Base-by-base conservation (phyloP, 2,113 vertebrate species). In the Sinocyclocheilus rhinocerous region DNA sequence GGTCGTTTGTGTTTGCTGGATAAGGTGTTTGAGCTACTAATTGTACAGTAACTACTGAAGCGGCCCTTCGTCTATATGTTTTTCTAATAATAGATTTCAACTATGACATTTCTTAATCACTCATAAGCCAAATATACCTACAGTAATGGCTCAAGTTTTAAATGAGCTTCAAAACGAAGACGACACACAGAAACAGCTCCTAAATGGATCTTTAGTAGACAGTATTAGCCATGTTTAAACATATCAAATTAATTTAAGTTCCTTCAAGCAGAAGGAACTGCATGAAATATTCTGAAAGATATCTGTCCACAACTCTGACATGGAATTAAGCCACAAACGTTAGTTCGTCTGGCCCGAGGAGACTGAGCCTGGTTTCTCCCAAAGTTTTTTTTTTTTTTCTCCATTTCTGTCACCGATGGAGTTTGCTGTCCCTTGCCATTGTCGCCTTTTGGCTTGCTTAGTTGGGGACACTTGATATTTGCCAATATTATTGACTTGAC, bases 41-140 rank as follows among this genome's bases (percentile, higher is more conserved):
- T 7, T 55, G 50, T 57, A 78, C 24, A 67, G 9, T 50, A 36
- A 63, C 39, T 65, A 13, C 59, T 81, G 59, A 36, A 26, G 78
- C 13, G 11, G 57, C n/a, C 33, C 12, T n/a, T 63, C n/a, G 18
- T 82, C 61, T 33, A 22, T 24, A 67, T 20, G 39, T 81, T 22
- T 80, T 80, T 42, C 57, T 63, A 24, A 80, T 63, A 63, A 45
- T 42, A 80, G 57, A 24, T 80, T 63, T 63, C 18, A 42, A 63
- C 57, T 5, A 42, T 63, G 33, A 61, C 20, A 42, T 80, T 80
- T 63, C 33, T 45, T 80, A 63, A 42, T 63, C 33, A 63, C 6
- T 59, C 33, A 61, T n/a, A 24, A 9, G 55, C 20, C 33, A 80
- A 80, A 80, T 42, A 39, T 24, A 39, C 52, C 55, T 61, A n/a